phyloP scores from a whole-genome alignment of 2,888 invertebrate species.

The Diachrysia chrysitis region DNA sequence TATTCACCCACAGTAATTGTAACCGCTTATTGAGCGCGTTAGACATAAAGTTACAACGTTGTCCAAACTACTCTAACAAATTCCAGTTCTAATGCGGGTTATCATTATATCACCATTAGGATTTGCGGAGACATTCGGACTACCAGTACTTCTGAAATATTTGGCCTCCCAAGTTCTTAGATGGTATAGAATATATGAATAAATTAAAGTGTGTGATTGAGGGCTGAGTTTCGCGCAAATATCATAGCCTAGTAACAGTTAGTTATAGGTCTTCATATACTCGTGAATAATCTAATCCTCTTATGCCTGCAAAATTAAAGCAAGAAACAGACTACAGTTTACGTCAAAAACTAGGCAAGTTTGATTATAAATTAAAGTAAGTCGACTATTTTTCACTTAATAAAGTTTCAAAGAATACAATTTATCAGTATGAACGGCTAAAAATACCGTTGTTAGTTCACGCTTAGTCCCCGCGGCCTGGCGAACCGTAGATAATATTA shows the following conservation, averaged over 20 bases:
- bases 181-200: neutral
- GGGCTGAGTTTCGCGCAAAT: neutral
- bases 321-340: neutral
- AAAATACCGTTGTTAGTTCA: slow-evolving; percentile 43
- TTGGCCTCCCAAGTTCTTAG: neutral
- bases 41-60: slow-evolving; percentile 30
- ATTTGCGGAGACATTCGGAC: slow-evolving; percentile 10
- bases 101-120: slow-evolving; percentile 28
- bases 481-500: slow-evolving; percentile 59
- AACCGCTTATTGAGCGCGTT: slow-evolving; percentile 40
- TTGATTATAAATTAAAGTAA: neutral
- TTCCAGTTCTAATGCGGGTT: slow-evolving; percentile 12
- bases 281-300: neutral
- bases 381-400: neutral
- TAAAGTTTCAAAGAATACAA: neutral
- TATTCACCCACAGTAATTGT: slow-evolving; percentile 34
- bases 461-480: slow-evolving; percentile 49
- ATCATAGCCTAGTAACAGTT: neutral
- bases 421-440: slow-evolving; percentile 22
- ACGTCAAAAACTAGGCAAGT: neutral
- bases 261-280: neutral
- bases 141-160: slow-evolving; percentile 10
- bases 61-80: slow-evolving; percentile 11
- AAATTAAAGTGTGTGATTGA: neutral
- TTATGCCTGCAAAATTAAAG: neutral